Evolutionary conservation across 2,113 vertebrate genomes (phyloP).

Genomic region (Okapia johnstoni): DNA sequence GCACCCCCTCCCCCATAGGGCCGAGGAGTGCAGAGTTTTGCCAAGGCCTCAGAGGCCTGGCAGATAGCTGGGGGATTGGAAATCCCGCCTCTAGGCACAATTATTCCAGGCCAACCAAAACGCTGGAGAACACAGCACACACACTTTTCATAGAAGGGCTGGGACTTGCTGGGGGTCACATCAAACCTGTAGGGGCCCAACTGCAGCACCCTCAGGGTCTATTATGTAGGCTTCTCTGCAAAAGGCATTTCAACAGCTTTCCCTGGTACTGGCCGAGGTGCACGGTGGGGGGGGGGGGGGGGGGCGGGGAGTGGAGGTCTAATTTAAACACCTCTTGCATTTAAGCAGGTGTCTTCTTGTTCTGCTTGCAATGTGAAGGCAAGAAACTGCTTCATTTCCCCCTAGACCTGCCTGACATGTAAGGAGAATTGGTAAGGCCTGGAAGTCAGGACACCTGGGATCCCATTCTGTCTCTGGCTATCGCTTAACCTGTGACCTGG

Average conservation of each 20-base stretch:
- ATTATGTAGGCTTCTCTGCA: not conserved
- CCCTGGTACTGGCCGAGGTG: not conserved
- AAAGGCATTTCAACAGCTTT: not conserved
- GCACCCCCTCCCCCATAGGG: not conserved
- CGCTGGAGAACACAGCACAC: not conserved
- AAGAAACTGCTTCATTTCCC: not conserved
- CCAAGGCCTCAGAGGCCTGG: too few relatives aligned
- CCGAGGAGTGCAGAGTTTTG: not conserved
- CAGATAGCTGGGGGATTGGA: fast-evolving
- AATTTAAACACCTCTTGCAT: not conserved
- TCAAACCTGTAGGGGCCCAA: not conserved
- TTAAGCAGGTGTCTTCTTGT: not conserved
- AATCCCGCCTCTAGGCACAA: not conserved
- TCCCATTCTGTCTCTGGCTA: not conserved
- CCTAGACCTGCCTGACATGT: not conserved
- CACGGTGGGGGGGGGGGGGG: fast-evolving
- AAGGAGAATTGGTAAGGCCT: not conserved
- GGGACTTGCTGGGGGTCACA: not conserved
- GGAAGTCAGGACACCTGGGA: not conserved
- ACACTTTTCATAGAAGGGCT: not conserved
- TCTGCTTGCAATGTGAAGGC: not conserved
- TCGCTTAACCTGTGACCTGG: not conserved
- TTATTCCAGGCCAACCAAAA: not conserved
- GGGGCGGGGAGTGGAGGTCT: not conserved
- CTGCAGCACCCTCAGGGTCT: not conserved